A percentile compares a stretch with the other conserved stretches of the same genome.
Evolutionary conservation across 2,113 vertebrate genomes (phyloP).

Genomic region (Hemichromis elongatus): DNA sequence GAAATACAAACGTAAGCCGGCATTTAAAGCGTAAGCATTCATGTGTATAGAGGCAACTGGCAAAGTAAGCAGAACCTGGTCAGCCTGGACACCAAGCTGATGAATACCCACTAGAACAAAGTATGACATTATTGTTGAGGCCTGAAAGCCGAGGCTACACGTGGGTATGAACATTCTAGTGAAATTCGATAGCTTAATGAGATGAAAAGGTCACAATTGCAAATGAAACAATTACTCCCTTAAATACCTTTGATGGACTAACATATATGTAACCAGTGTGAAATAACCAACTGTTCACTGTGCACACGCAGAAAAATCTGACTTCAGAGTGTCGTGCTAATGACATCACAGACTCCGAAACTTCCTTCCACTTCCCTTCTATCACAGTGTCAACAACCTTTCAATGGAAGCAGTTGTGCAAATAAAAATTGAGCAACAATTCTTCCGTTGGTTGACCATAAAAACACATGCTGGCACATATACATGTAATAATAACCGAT

Average conservation of each 20-base stretch:
- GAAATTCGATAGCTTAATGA: conserved; percentile 26
- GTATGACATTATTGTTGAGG: neutral
- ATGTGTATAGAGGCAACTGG: conserved; percentile 6
- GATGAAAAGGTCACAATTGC: neutral
- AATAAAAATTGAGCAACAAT: neutral
- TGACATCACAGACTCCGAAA: neutral
- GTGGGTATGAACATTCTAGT: neutral
- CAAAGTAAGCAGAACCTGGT: neutral
- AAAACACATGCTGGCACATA: conserved; percentile 29
- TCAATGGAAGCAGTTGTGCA: conserved; percentile 3
- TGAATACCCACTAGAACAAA: neutral
- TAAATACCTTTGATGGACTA: neutral
- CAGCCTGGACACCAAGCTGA: neutral
- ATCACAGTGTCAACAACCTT: conserved; percentile 2
- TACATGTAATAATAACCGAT: neutral
- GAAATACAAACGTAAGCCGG: conserved; percentile 1
- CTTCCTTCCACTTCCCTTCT: neutral
- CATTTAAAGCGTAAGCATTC: conserved; percentile 33
- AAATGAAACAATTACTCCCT: neutral
- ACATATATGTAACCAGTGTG: neutral
- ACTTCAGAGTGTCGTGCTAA: neutral
- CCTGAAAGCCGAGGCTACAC: neutral
- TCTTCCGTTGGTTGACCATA: conserved; percentile 15
- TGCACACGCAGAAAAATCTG: conserved; percentile 21
- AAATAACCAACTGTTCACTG: neutral